A percentile compares a stretch with the other conserved stretches of the same genome.
These are phyloP conservation scores for Turnix velox DNA, from an alignment of 2,113 vertebrate species.

Conservation along the genomic window DNA sequence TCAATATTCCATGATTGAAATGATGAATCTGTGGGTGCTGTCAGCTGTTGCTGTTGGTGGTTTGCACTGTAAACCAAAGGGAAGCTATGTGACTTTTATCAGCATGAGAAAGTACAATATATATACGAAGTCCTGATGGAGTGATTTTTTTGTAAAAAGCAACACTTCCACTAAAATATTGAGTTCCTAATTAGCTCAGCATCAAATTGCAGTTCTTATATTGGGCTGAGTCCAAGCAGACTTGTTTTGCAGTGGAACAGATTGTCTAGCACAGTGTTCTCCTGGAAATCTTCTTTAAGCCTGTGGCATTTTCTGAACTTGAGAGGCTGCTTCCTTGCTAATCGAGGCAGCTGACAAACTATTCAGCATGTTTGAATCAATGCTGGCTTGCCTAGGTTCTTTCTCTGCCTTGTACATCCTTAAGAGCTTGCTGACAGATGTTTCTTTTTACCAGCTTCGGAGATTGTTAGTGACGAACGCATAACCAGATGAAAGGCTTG, in stretches of 20 bases:
- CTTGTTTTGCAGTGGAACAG: neutral
- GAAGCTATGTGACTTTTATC: neutral
- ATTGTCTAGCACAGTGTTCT: neutral
- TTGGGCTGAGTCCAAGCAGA: neutral
- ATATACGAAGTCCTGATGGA: neutral
- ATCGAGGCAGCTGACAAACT: constrained; percentile 1
- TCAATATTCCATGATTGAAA: neutral
- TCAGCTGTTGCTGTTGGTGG: neutral
- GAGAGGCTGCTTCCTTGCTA: neutral
- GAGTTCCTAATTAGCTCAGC: neutral
- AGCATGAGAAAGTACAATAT: neutral
- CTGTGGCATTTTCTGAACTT: constrained; percentile 6
- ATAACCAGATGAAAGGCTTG: neutral
- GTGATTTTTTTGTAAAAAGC: neutral
- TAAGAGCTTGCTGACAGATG: neutral
- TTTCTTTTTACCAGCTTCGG: constrained; percentile 17
- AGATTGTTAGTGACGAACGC: neutral
- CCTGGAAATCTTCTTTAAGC: neutral
- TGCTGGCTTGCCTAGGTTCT: neutral
- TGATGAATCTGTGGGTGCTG: neutral
- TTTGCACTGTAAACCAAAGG: neutral
- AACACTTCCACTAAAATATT: neutral
- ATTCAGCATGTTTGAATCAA: neutral
- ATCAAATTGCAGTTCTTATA: neutral
- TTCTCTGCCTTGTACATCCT: neutral